Percentiles rank a stretch among this genome's conserved stretches.
Evolutionary conservation across 2,888 invertebrate genomes (phyloP).

Genomic region (Lepidonotus clava): DNA sequence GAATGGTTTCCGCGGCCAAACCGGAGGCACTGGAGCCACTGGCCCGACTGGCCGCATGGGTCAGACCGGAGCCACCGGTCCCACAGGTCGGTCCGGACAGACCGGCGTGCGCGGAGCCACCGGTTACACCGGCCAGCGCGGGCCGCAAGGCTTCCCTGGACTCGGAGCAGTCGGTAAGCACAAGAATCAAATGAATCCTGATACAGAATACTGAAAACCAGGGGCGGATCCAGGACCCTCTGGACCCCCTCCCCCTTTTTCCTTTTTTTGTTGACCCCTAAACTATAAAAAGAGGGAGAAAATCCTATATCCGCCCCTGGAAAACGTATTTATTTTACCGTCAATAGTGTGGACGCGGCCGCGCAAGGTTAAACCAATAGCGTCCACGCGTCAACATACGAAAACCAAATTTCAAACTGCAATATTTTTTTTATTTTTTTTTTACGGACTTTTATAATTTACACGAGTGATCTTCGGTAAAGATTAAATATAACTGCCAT

Average conservation of each 20-base stretch:
- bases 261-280: too few species aligned
- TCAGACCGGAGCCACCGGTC: conserved; percentile 45
- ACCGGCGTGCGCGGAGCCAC: conserved; percentile 46
- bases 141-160: conserved; percentile 46
- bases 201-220: neutral
- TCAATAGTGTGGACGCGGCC: too few species aligned
- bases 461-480: too few species aligned
- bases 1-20: neutral
- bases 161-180: conserved; percentile 26
- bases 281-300: too few species aligned
- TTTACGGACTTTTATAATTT: too few species aligned
- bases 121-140: conserved; percentile 50
- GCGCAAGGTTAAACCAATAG: too few species aligned
- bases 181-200: neutral
- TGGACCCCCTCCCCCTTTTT: neutral
- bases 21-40: conserved; percentile 41
- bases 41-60: conserved; percentile 54
- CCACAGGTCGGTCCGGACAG: conserved; percentile 42
- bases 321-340: too few species aligned
- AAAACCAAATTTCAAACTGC: too few species aligned
- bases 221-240: neutral
- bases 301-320: too few species aligned
- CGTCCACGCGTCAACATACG: too few species aligned
- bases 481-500: too few species aligned
- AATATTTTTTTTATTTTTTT: too few species aligned